Evolutionary conservation across 2,888 invertebrate species (phyloP).

Genomic region (Volucella inanis): DNA sequence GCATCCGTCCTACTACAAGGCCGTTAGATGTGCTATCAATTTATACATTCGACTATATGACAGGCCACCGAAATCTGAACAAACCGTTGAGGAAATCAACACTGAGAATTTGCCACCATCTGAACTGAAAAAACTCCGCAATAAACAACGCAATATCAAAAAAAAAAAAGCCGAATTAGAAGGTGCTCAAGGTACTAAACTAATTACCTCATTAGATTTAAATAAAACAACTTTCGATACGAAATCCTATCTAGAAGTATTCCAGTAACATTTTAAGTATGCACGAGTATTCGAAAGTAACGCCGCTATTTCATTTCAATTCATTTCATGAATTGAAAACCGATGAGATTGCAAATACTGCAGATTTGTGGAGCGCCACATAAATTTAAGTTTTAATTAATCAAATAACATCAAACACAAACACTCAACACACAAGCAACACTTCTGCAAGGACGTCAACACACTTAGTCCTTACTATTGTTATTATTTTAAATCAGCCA

Average conservation of each 20-base stretch:
- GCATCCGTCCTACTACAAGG: slow-evolving; percentile 98
- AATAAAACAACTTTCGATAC: slow-evolving; percentile 82
- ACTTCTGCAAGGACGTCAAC: slow-evolving; percentile 62
- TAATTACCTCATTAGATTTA: slow-evolving; percentile 85
- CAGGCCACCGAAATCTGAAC: slow-evolving; percentile 92
- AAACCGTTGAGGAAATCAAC: slow-evolving; percentile 92
- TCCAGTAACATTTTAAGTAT: slow-evolving; percentile 90
- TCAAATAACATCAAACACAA: slow-evolving; percentile 59
- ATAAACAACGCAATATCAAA: slow-evolving; percentile 97
- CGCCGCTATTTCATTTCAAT: slow-evolving; percentile 72
- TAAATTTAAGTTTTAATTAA: slow-evolving; percentile 62
- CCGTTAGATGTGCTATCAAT: slow-evolving; percentile 92
- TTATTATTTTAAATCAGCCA: slow-evolving; percentile 55
- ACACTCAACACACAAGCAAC: slow-evolving; percentile 58
- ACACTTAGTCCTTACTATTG: slow-evolving; percentile 50
- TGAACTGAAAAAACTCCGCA: slow-evolving; percentile 97
- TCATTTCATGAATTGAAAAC: slow-evolving; percentile 73
- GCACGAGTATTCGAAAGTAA: slow-evolving; percentile 88
- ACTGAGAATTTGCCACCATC: slow-evolving; percentile 96
- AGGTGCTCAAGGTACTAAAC: slow-evolving; percentile 89
- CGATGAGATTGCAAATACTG: slow-evolving; percentile 74
- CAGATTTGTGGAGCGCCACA: slow-evolving; percentile 77
- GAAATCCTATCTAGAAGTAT: slow-evolving; percentile 88
- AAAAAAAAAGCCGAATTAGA: slow-evolving; percentile 97
- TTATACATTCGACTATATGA: slow-evolving; percentile 95